Evolutionary conservation across 2,888 invertebrate species (phyloP).

Genomic region (Petrolisthes manimaculis): DNA sequence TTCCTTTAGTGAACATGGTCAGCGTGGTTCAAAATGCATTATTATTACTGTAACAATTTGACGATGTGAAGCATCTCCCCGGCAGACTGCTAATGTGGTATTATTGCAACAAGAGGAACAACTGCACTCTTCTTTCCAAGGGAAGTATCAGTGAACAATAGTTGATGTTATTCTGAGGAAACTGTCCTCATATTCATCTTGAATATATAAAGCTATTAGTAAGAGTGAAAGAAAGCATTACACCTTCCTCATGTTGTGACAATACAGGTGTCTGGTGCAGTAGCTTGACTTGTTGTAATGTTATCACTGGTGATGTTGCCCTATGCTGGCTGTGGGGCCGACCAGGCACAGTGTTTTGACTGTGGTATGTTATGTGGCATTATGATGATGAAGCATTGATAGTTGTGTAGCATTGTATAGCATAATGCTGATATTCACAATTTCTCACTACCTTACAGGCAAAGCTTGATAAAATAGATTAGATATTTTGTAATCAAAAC

Average conservation of each 20-base stretch:
- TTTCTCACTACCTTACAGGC: slow-evolving; percentile 54
- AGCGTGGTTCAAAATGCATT: slow-evolving; percentile 23
- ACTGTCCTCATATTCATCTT: no score
- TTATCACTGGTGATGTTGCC: neutral
- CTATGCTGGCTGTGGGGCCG: slow-evolving; percentile 2
- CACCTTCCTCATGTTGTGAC: no score
- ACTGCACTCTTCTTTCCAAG: no score
- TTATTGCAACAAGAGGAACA: no score
- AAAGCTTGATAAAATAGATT: slow-evolving; percentile 53
- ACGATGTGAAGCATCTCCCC: neutral
- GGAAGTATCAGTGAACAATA: no score
- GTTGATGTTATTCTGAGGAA: no score
- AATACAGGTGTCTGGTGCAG: no score
- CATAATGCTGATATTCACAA: slow-evolving; percentile 53
- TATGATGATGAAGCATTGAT: slow-evolving; percentile 26
- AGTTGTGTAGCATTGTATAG: slow-evolving; percentile 38
- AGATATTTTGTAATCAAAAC: slow-evolving; percentile 64
- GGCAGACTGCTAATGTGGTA: neutral
- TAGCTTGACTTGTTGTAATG: neutral
- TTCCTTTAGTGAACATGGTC: slow-evolving; percentile 12
- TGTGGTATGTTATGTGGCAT: slow-evolving; percentile 27
- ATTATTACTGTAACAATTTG: neutral
- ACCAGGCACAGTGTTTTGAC: neutral
- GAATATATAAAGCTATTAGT: no score
- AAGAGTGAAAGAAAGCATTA: no score